Conservation (phyloP, 2,888 invertebrate species). For the Stratiomys singularior region DNA sequence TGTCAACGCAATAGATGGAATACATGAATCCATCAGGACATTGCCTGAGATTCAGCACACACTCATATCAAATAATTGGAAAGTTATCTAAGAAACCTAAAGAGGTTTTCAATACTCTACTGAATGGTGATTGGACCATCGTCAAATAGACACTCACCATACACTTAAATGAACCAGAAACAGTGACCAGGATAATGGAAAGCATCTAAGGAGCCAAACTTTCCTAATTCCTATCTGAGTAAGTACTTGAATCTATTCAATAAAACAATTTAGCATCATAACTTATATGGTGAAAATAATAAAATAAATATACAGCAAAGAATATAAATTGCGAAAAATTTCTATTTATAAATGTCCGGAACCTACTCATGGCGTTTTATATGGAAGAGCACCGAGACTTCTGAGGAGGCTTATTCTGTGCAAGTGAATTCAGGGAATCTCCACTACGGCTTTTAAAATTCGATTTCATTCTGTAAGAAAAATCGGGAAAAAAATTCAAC, state of each 20-base stretch:
- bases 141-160: background rate
- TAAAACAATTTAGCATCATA: background rate
- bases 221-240: background rate
- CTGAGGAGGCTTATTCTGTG: no score
- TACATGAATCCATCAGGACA: background rate
- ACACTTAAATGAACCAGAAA: background rate
- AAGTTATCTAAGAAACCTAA: conserved; percentile 7
- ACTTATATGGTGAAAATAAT: background rate
- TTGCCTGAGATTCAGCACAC: background rate
- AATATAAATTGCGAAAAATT: conserved; percentile 3
- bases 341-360: background rate
- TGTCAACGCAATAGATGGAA: conserved; percentile 1
- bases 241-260: background rate
- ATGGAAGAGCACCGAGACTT: no score
- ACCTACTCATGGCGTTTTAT: background rate
- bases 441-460: no score
- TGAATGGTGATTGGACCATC: background rate
- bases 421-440: no score
- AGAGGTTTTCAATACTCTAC: background rate
- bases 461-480: no score
- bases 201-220: background rate
- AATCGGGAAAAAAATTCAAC: no score
- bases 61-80: background rate
- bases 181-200: background rate
- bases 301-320: conserved; percentile 8